Conservation (phyloP, 2,888 invertebrate genomes). For the Watsonalla binaria region DNA sequence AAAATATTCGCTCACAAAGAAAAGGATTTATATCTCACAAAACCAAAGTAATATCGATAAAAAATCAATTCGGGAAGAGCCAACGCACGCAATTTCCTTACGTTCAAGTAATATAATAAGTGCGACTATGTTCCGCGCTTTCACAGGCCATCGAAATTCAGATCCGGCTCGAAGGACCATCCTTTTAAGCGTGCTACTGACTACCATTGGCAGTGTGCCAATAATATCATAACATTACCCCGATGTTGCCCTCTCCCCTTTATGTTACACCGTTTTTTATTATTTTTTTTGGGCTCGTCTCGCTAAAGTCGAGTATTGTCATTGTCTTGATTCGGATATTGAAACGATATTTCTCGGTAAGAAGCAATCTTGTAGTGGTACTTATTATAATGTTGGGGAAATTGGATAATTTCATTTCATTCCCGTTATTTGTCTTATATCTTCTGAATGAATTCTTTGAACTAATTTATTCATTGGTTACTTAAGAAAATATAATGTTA, state of each 20-base stretch:
- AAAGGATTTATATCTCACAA: not conserved
- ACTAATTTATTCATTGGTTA: no score
- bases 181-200: slow-evolving; percentile 36
- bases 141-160: slow-evolving; percentile 36
- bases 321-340: slow-evolving; percentile 3
- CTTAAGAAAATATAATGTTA: no score
- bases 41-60: slow-evolving; percentile 2
- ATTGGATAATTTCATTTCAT: not conserved
- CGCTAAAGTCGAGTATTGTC: slow-evolving; percentile 1
- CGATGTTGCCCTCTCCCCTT: slow-evolving; percentile 27
- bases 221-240: slow-evolving; percentile 49
- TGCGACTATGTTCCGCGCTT: slow-evolving; percentile 25
- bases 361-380: not conserved
- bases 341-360: not conserved
- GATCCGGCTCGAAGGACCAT: slow-evolving; percentile 35
- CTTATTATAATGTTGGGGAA: not conserved
- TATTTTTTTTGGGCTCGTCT: slow-evolving; percentile 5
- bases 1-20: not conserved
- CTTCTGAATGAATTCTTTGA: no score
- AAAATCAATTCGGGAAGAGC: slow-evolving; percentile 1
- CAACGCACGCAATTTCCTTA: slow-evolving; percentile 13
- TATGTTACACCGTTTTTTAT: slow-evolving; percentile 27
- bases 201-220: slow-evolving; percentile 46
- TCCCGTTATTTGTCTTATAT: not conserved
- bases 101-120: slow-evolving; percentile 36